Conservation (phyloP, 2,888 invertebrate genomes). For the Lithophane ornitopus region DNA sequence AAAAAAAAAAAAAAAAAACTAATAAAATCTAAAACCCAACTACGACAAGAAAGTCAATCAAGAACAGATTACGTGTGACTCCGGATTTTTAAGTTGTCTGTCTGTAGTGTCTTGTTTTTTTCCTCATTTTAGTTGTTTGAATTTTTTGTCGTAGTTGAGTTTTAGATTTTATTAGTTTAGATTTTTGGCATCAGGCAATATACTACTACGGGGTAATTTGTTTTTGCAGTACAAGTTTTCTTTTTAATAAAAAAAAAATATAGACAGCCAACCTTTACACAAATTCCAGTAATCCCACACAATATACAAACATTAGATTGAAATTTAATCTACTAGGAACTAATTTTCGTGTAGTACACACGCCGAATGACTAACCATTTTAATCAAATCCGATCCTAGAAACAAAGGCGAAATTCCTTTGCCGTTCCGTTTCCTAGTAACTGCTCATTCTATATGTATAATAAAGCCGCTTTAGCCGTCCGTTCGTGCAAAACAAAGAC, state of each 20-base stretch:
- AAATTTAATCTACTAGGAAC: slow-evolving; percentile 51
- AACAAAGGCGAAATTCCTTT: slow-evolving; percentile 73
- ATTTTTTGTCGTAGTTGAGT: no score
- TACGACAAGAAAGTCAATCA: no score
- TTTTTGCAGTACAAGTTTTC: background rate
- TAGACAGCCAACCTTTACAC: background rate
- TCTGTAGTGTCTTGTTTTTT: no score
- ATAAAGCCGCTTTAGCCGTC: slow-evolving; percentile 71
- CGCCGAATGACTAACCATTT: slow-evolving; percentile 55
- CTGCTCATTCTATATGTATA: slow-evolving; percentile 70
- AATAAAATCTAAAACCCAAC: no score
- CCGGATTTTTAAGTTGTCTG: no score
- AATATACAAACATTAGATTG: slow-evolving; percentile 52
- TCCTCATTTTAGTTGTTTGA: no score
- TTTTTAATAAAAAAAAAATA: background rate
- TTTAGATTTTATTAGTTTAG: no score
- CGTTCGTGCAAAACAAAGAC: slow-evolving; percentile 79
- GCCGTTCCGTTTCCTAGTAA: slow-evolving; percentile 66
- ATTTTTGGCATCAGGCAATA: no score
- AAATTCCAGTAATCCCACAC: slow-evolving; percentile 40
- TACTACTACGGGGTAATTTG: background rate
- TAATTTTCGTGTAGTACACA: slow-evolving; percentile 53
- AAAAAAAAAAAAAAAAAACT: no score
- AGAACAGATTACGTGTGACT: no score
- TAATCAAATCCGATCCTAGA: slow-evolving; percentile 67